Base-by-base conservation (phyloP, 2,797 vertebrate genomes). In the Schizopygopsis pylzovi region DNA sequence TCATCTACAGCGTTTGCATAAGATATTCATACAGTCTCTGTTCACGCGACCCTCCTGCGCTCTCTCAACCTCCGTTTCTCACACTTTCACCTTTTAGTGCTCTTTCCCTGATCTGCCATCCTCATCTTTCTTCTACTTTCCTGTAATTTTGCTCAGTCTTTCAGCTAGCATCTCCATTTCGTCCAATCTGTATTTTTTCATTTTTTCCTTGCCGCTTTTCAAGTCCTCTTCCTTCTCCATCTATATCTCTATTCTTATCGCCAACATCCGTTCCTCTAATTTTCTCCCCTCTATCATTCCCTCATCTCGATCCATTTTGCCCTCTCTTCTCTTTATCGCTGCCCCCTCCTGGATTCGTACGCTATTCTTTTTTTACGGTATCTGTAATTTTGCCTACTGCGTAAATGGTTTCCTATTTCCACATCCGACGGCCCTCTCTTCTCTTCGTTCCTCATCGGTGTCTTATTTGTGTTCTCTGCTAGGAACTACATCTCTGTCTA, bases 21-120 rank as follows among this genome's bases (percentile, higher is more conserved):
- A 93, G 94, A 93, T 94, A 94, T 94, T 95, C 91, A 94, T 93
- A 92, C 88, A 85, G 85, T 92, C 91, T 92, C 90, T 85, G 90
- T 91, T 87, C 61, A 52, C 68, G 61, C 71, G 75, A 54, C 52
- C 84, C 56, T 73, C 37, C 39, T 43, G 65, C 20, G 13, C 54
- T 54, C 33, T 28, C 15, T 4, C 45, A 65, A 83, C 41, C 16
- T 16, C 70, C 5, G 37, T 39, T 61, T 43, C n/a, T 3, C 37
- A 22, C 47, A 45, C 59, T 73, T 79, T 67, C 8, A 67, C 59
- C 28, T 47, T 56, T 73, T 22, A 73, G 20, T 4, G 20, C 72
- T 41, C 71, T 52, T 28, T 41, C 75, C 81, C n/a, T 83, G n/a
- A 54, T 70, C 68, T 39, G 43, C 2, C 67, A n/a, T 68, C 63